phyloP scores from a whole-genome alignment of 2,113 vertebrate species.

The Poeciliopsis turrubarensis region DNA sequence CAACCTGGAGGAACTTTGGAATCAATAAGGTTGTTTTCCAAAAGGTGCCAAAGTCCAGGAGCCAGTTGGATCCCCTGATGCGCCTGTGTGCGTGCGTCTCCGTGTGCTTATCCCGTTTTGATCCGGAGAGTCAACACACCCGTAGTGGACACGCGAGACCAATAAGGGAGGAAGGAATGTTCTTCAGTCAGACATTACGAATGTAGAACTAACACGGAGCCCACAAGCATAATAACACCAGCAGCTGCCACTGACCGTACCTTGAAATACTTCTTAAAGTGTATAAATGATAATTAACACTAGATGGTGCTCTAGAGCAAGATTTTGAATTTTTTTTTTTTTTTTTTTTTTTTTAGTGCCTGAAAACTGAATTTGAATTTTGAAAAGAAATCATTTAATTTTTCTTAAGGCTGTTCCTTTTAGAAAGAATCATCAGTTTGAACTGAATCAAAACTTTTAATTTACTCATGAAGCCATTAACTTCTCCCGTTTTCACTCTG shows the following conservation, averaged over 20 bases:
- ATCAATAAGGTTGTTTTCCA: conserved; percentile 47
- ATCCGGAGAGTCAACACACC: conserved; percentile 42
- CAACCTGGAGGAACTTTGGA: conserved; percentile 31
- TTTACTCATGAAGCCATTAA: too few relatives aligned
- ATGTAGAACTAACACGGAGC: conserved; percentile 6
- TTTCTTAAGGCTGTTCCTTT: too few relatives aligned
- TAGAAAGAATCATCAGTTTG: too few relatives aligned
- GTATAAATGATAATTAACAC: conserved; percentile 3
- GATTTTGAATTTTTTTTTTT: background rate
- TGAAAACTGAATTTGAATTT: too few relatives aligned
- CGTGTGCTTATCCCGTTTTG: conserved; percentile 24
- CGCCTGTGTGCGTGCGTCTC: background rate
- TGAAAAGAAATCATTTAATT: too few relatives aligned
- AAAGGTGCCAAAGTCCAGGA: conserved; percentile 29
- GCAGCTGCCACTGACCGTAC: background rate
- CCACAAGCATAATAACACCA: conserved; percentile 2
- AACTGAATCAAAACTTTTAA: too few relatives aligned
- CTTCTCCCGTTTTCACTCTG: too few relatives aligned
- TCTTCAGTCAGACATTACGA: conserved; percentile 29
- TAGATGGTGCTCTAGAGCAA: conserved; percentile 2
- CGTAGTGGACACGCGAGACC: conserved; percentile 43
- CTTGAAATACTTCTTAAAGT: background rate
- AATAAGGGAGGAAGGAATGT: conserved; percentile 35
- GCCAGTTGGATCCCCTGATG: conserved; percentile 39
- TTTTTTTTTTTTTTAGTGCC: too few relatives aligned